These are phyloP conservation scores for Anarrhichthys ocellatus DNA, from an alignment of 2,113 vertebrate species.

Conservation along the genomic window DNA sequence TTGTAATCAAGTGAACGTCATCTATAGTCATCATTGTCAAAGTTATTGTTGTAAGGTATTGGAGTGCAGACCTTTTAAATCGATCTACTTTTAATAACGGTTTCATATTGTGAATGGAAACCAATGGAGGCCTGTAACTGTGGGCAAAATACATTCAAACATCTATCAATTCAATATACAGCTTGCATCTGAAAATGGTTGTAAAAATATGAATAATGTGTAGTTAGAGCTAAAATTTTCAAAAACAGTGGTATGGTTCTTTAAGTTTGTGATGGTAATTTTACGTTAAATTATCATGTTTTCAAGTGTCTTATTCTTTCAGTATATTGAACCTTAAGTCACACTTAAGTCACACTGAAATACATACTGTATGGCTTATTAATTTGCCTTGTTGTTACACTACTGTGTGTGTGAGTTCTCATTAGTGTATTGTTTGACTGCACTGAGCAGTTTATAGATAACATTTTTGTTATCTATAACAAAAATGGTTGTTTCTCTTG, in stretches of 20 bases:
- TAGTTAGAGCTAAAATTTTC: background rate
- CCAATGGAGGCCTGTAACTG: background rate
- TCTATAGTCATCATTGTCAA: background rate
- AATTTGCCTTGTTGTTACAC: background rate
- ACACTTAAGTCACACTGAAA: background rate
- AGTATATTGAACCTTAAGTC: background rate
- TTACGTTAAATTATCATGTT: background rate
- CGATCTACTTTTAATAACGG: background rate
- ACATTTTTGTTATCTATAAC: background rate
- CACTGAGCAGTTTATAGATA: background rate
- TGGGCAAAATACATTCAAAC: background rate
- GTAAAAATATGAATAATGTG: background rate
- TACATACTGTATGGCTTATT: background rate
- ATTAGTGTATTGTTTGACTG: background rate
- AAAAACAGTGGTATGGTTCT: background rate
- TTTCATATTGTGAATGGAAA: background rate
- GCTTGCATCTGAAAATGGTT: background rate
- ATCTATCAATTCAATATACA: background rate
- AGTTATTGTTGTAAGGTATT: background rate
- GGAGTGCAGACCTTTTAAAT: background rate
- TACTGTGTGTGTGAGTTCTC: background rate
- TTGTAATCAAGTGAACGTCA: background rate
- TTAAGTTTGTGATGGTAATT: background rate
- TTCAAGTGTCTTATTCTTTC: constrained; percentile 12
- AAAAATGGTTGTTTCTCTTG: background rate